Percentiles rank a stretch among this genome's conserved stretches.
Conservation (phyloP, 2,113 vertebrate species). For the Recurvirostra avosetta region DNA sequence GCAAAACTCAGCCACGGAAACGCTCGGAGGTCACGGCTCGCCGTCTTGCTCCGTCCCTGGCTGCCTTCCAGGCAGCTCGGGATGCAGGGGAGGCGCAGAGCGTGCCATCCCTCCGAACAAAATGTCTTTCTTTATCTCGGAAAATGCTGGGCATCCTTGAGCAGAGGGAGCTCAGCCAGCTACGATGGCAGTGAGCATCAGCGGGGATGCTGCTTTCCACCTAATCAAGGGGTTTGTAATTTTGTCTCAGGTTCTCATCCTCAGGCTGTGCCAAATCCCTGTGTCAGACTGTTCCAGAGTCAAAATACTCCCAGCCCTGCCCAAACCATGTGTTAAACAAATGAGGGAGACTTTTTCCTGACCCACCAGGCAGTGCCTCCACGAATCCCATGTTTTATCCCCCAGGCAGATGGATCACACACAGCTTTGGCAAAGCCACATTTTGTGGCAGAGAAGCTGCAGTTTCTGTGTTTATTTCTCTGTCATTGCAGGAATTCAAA, state of each 20-base stretch:
- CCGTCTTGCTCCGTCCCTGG: background rate
- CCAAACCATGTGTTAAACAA: background rate
- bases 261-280: background rate
- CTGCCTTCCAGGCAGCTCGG: background rate
- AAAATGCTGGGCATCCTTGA: background rate
- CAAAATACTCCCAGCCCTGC: background rate
- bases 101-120: background rate
- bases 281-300: background rate
- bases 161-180: background rate
- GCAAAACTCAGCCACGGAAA: background rate
- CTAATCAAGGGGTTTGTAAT: background rate
- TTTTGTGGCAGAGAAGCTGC: slow-evolving; percentile 21
- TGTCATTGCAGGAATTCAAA: slow-evolving; percentile 2
- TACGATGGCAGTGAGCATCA: background rate
- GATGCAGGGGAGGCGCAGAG: background rate
- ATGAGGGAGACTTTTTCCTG: background rate
- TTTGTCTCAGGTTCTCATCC: background rate
- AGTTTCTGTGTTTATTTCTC: slow-evolving; percentile 27
- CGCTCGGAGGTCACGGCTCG: background rate
- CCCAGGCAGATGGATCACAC: slow-evolving; percentile 1
- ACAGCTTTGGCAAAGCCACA: background rate
- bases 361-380: background rate
- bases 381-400: background rate
- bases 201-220: background rate
- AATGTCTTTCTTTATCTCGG: background rate